Conservation (phyloP, 2,888 invertebrate genomes). For the Muscina levida region DNA sequence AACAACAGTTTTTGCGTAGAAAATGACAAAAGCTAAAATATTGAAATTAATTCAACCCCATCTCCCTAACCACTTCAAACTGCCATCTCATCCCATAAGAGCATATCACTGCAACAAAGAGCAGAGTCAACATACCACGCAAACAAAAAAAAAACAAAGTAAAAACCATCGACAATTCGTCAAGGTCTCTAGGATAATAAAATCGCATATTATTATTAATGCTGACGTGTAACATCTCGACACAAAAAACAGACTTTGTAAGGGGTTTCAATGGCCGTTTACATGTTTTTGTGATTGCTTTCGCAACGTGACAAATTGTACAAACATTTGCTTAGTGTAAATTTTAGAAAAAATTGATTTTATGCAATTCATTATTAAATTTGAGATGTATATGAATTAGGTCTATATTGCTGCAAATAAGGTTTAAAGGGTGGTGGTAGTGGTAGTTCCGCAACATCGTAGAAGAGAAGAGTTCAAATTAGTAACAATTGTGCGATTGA, state of each 20-base stretch:
- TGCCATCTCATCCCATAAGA: too few species aligned
- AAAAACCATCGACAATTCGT: not conserved
- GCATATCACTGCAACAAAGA: too few species aligned
- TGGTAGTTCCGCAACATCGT: too few species aligned
- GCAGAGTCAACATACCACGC: too few species aligned
- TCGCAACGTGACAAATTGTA: conserved; percentile 4
- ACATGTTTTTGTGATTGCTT: conserved; percentile 5
- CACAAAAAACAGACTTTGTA: too few species aligned
- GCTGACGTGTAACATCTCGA: not conserved
- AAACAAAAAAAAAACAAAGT: not conserved
- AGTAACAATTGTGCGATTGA: too few species aligned
- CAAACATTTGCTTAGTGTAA: conserved; percentile 2
- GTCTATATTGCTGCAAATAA: too few species aligned
- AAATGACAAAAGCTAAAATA: conserved; percentile 18
- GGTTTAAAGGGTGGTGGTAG: too few species aligned
- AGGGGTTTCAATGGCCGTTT: not conserved
- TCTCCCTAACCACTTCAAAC: too few species aligned
- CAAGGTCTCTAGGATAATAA: conserved; percentile 7
- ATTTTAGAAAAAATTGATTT: not conserved
- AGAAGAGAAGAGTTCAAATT: too few species aligned
- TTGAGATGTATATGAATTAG: not conserved
- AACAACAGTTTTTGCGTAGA: not conserved
- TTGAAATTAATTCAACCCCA: conserved; percentile 6
- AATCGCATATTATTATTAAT: not conserved
- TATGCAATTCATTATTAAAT: conserved; percentile 25